These are phyloP conservation scores for Notamacropus eugenii DNA, from an alignment of 2,797 vertebrate genomes.

Conservation along the genomic window DNA sequence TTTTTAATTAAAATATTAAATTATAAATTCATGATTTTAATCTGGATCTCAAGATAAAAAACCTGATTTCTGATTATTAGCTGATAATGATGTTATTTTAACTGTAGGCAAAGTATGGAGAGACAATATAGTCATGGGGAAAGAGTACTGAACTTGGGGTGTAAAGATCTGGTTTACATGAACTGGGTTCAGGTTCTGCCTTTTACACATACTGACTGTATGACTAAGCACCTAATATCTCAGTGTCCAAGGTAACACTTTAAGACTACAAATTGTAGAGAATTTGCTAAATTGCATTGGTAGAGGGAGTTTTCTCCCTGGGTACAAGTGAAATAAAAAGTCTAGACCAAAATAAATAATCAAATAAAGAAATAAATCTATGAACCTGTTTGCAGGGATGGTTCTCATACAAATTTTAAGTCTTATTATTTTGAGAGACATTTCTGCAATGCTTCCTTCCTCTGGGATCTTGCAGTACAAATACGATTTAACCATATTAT, in stretches of 20 bases:
- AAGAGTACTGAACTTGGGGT: not conserved
- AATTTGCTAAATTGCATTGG: not conserved
- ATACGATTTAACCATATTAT: constrained; percentile 29
- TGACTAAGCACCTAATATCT: not conserved
- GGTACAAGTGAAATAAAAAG: not conserved
- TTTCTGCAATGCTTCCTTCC: not conserved
- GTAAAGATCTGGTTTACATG: not conserved
- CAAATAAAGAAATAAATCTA: constrained; percentile 41
- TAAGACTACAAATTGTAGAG: not conserved
- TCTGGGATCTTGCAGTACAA: constrained; percentile 10
- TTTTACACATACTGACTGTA: not conserved
- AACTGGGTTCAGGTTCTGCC: not conserved
- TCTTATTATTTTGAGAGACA: constrained; percentile 34
- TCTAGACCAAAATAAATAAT: not conserved
- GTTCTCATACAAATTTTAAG: constrained; percentile 54
- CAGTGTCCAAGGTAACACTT: not conserved
- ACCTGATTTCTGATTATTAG: not conserved
- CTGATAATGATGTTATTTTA: not conserved
- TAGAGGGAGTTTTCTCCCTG: not conserved
- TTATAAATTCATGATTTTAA: not conserved
- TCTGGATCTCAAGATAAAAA: not conserved
- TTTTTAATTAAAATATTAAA: not conserved
- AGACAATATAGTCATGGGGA: not conserved
- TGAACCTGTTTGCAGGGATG: constrained; percentile 10
- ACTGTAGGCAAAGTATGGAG: not conserved